Percentiles rank a stretch among this genome's conserved stretches.
Evolutionary conservation across 2,797 vertebrate genomes (phyloP).

Genomic region (Nannoperca australis): DNA sequence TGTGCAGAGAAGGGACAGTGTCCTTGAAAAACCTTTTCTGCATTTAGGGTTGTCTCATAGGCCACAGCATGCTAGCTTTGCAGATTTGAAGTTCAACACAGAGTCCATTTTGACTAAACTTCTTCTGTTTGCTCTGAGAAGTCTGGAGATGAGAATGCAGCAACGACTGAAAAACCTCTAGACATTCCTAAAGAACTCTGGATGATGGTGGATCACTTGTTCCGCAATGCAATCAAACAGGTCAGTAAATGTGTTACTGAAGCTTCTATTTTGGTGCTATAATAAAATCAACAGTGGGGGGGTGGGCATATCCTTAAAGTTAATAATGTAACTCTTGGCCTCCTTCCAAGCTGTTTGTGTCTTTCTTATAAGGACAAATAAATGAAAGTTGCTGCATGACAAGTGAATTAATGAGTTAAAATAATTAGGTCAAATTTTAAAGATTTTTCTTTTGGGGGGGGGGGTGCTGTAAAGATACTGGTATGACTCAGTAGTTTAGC

Average conservation of each 20-base stretch:
- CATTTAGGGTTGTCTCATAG: background rate
- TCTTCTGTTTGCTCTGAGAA: conserved; percentile 59
- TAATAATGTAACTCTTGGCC: conserved; percentile 10
- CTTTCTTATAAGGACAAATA: background rate
- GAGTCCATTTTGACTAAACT: conserved; percentile 12
- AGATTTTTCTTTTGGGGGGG: background rate
- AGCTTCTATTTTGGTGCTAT: background rate
- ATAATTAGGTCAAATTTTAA: background rate
- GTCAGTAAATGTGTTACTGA: conserved; percentile 73
- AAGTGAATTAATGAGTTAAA: conserved; percentile 8
- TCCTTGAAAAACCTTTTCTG: conserved; percentile 23
- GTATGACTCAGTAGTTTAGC: conserved; percentile 12
- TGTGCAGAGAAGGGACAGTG: background rate
- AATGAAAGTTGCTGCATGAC: conserved; percentile 1
- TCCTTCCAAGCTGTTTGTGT: background rate
- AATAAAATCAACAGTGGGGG: background rate
- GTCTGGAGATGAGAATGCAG: conserved; percentile 69
- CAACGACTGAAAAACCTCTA: conserved; percentile 85
- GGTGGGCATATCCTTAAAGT: background rate
- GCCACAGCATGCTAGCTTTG: background rate
- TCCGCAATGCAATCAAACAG: conserved; percentile 91
- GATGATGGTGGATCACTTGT: conserved; percentile 98
- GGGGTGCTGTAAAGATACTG: background rate
- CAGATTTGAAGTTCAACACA: conserved; percentile 3
- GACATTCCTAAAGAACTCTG: conserved; percentile 97